A percentile compares a stretch with the other conserved stretches of the same genome.
Evolutionary conservation across 2,888 invertebrate species (phyloP).

Genomic region (Xiphydria camelus): DNA sequence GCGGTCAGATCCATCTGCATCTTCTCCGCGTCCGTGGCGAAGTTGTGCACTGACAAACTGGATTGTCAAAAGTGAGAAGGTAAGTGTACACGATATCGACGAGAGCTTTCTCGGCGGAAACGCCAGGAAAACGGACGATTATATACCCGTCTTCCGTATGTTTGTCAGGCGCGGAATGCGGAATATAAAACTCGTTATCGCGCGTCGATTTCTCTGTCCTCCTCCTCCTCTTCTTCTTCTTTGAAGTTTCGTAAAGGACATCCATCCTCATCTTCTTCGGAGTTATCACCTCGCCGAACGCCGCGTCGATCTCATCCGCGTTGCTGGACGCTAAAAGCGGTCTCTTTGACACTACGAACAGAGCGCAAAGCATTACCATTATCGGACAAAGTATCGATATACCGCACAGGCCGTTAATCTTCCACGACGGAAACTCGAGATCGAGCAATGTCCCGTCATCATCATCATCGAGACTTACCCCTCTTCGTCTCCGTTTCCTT

Average conservation of each 20-base stretch:
- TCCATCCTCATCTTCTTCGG: constrained; percentile 65
- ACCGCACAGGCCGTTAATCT: too few relatives aligned
- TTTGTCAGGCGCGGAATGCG: constrained; percentile 81
- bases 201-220: too few relatives aligned
- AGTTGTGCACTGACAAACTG: constrained; percentile 77
- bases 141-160: constrained; percentile 80
- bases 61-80: constrained; percentile 31
- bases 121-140: too few relatives aligned
- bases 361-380: background rate
- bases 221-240: constrained; percentile 63
- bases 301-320: constrained; percentile 61
- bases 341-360: constrained; percentile 12
- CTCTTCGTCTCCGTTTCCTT: constrained; percentile 25
- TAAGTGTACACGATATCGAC: too few relatives aligned
- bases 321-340: constrained; percentile 55
- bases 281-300: constrained; percentile 64
- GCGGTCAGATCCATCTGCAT: constrained; percentile 83
- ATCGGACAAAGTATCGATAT: too few relatives aligned
- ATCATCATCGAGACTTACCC: too few relatives aligned
- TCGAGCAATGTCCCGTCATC: too few relatives aligned
- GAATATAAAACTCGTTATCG: constrained; percentile 84
- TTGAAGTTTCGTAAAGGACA: constrained; percentile 60
- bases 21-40: constrained; percentile 77
- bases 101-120: too few relatives aligned
- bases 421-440: too few relatives aligned